These are phyloP conservation scores for Pollachius pollachius DNA, from an alignment of 2,113 vertebrate species.

Conservation along the genomic window DNA sequence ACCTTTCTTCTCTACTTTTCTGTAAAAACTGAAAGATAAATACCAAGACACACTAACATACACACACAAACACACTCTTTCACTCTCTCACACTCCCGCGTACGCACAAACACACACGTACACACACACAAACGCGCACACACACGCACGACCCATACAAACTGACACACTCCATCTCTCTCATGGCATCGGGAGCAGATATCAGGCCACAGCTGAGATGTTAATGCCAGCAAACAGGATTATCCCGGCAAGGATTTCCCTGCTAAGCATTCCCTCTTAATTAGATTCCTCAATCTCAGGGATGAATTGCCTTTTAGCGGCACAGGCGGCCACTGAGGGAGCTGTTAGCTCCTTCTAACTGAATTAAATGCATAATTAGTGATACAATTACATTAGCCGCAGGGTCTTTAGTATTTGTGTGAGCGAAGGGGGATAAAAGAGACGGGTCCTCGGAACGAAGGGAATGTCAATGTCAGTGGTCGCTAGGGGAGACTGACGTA, in stretches of 20 bases:
- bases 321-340: constrained; percentile 91
- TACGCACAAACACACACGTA: constrained; percentile 8
- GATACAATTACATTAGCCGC: constrained; percentile 87
- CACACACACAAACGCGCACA: constrained; percentile 17
- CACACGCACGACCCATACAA: constrained; percentile 2
- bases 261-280: constrained; percentile 94
- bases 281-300: constrained; percentile 94
- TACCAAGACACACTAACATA: constrained; percentile 2
- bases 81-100: background rate
- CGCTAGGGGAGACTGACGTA: constrained; percentile 7
- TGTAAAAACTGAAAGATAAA: background rate
- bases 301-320: constrained; percentile 97
- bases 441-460: constrained; percentile 7
- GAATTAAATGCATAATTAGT: constrained; percentile 98
- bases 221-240: constrained; percentile 99
- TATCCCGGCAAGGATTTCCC: constrained; percentile 93
- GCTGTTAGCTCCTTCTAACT: constrained; percentile 98
- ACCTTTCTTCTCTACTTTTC: background rate
- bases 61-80: constrained; percentile 17
- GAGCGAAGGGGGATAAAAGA: constrained; percentile 29
- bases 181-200: constrained; percentile 89
- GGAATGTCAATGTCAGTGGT: background rate
- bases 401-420: constrained; percentile 81
- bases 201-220: constrained; percentile 94
- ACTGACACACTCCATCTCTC: constrained; percentile 71